phyloP scores from a whole-genome alignment of 2,797 vertebrate species.

The Tragelaphus eurycerus region DNA sequence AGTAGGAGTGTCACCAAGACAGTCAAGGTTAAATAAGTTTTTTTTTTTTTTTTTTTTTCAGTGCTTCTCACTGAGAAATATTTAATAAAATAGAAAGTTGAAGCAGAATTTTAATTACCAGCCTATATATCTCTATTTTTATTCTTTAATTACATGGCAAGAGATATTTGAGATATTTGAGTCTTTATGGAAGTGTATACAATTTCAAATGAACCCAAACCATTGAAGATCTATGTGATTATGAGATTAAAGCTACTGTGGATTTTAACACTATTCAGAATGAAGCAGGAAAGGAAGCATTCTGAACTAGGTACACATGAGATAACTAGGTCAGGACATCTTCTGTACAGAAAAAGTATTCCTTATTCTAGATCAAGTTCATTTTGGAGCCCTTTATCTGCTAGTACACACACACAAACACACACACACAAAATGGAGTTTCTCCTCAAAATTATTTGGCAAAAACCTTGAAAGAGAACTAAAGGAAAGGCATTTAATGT shows the following conservation, averaged over 20 bases:
- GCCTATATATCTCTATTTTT: background rate
- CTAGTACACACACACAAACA: background rate
- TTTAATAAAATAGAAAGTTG: background rate
- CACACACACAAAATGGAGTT: background rate
- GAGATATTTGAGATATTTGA: background rate
- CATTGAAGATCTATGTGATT: background rate
- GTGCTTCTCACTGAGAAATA: slow-evolving; percentile 1
- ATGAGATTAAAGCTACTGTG: background rate
- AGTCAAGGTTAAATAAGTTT: background rate
- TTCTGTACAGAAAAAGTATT: background rate
- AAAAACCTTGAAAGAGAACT: background rate
- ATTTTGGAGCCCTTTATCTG: background rate
- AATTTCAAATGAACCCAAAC: background rate
- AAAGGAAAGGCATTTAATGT: background rate
- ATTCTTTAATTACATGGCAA: background rate
- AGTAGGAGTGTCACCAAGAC: background rate
- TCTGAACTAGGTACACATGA: background rate
- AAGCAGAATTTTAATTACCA: background rate
- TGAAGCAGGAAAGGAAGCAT: background rate
- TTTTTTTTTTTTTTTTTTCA: background rate
- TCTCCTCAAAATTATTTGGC: background rate
- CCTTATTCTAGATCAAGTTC: background rate
- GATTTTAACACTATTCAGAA: background rate
- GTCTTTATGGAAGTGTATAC: background rate
- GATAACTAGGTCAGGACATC: background rate